Conservation (phyloP, 2,113 vertebrate genomes). For the Xerus inauris region DNA sequence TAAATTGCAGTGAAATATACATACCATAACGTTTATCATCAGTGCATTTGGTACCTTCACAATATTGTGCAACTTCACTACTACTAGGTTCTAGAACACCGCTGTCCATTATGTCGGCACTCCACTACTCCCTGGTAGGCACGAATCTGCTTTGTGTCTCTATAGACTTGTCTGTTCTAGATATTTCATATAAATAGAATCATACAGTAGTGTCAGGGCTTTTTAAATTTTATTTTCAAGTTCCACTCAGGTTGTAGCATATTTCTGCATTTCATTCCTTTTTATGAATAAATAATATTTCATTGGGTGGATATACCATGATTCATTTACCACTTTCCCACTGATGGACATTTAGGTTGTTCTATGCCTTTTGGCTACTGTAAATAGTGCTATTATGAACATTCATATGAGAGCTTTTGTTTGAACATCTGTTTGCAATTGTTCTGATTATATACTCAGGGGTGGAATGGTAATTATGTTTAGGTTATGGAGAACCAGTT, state of each 20-base stretch:
- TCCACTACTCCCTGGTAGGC: not conserved
- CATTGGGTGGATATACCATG: not conserved
- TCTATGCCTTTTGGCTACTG: not conserved
- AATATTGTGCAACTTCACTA: too few species aligned
- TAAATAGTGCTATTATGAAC: not conserved
- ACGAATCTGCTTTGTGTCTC: not conserved
- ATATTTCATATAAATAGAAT: not conserved
- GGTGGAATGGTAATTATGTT: not conserved
- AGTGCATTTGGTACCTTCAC: not conserved
- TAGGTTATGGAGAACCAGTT: not conserved
- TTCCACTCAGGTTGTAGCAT: not conserved
- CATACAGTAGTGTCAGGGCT: not conserved
- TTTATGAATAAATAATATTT: slow-evolving; percentile 22
- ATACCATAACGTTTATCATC: not conserved
- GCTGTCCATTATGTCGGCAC: not conserved
- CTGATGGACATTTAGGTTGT: not conserved
- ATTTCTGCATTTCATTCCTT: not conserved
- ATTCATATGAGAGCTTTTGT: not conserved
- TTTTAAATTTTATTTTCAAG: not conserved
- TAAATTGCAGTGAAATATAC: not conserved
- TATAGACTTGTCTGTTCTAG: not conserved
- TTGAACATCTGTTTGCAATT: not conserved
- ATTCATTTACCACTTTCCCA: not conserved
- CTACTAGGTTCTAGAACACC: not conserved
- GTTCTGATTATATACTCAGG: not conserved